Conservation (phyloP, 2,113 vertebrate genomes). For the Condylura cristata region DNA sequence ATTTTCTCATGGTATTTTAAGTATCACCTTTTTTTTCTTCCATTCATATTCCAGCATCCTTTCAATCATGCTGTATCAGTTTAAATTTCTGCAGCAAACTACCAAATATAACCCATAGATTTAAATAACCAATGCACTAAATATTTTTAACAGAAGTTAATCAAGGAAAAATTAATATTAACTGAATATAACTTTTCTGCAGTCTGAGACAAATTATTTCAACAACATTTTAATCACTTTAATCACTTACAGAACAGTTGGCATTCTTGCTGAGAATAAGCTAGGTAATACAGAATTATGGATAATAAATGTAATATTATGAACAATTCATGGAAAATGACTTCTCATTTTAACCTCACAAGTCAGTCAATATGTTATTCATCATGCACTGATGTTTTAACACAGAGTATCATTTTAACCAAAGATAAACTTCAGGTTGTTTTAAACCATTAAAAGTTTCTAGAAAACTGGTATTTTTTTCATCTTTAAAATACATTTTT, state of each 20-base stretch:
- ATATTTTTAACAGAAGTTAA: constrained; percentile 62
- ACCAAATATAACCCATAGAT: constrained; percentile 32
- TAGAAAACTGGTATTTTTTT: background rate
- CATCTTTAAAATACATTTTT: too few species aligned
- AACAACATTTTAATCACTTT: constrained; percentile 69
- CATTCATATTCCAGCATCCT: constrained; percentile 38
- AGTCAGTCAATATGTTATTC: constrained; percentile 44
- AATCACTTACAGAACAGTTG: constrained; percentile 58
- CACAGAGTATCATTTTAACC: constrained; percentile 45
- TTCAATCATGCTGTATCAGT: constrained; percentile 4
- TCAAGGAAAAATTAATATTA: constrained; percentile 66
- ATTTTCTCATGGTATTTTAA: constrained; percentile 54
- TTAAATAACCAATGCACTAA: constrained; percentile 59
- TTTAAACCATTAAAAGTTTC: background rate
- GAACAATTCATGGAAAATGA: constrained; percentile 58
- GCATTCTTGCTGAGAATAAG: constrained; percentile 64
- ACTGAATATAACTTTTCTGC: constrained; percentile 72
- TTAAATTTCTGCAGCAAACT: constrained; percentile 37
- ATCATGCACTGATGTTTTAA: constrained; percentile 14
- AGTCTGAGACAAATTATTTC: constrained; percentile 79
- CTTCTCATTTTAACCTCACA: constrained; percentile 39
- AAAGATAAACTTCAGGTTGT: background rate
- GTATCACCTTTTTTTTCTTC: background rate
- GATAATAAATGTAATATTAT: constrained; percentile 34
- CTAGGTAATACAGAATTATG: constrained; percentile 67